Base-by-base conservation (phyloP, 1,140 invertebrate genomes). In the Microplitis mediator region DNA sequence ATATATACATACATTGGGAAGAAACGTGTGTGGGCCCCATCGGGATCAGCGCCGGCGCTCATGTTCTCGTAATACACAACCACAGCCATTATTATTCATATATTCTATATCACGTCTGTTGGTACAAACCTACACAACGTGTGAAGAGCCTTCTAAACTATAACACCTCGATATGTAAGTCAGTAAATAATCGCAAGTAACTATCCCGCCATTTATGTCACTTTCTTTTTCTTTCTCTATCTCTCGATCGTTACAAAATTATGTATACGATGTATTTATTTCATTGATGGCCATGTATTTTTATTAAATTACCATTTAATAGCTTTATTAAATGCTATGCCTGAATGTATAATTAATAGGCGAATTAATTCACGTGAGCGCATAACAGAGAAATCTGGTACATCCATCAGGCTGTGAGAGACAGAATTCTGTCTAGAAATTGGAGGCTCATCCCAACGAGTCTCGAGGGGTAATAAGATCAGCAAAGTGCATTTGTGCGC, bases 61-160 rank as follows among this genome's bases (percentile, higher is more conserved):
- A 71, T 69, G 69, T 68, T 60, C 54, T 32, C 11, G 67, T 80
- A 83, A 81, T 79, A 45, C 39, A 75, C 72, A 74, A 76, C 68
- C 63, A 66, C 13, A 61, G 74, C 75, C 84, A 87, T 87, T 86
- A 85, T 84, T 86, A 86, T 86, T 87, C 85, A 87, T 87, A 86
- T 86, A 86, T 86, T 86, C 85, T 79, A 78, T 81, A 83, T 84
- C 84, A 85, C 80, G 84, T 85, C 80, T 84, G 82, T 81, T 83
- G 79, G 74, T 82, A 81, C 80, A 79, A 81, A 82, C 79, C 77
- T 78, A 78, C 75, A 78, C 74, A 67, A 52, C 54, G 64, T 65
- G 74, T 65, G 67, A 67, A 75, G 74, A 73, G 73, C 66, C 77
- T 72, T 65, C 67, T 65, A 45, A 66, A 72, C 78, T 78, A 72